Percentiles rank a stretch among this genome's conserved stretches.
Evolutionary conservation across 2,888 invertebrate genomes (phyloP).

Genomic region (Empis livida): DNA sequence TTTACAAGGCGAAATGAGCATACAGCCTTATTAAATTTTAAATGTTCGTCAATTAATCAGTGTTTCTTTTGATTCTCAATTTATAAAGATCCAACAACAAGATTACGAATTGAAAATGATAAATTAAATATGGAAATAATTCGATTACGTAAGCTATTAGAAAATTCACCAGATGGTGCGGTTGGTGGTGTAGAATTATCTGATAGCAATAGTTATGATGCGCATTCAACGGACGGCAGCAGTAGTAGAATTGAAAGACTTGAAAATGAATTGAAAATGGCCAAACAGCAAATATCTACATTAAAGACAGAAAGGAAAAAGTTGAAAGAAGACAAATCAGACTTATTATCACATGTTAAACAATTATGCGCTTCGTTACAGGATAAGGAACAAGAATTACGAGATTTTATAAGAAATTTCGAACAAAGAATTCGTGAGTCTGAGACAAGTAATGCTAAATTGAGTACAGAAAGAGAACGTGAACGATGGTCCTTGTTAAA

Average conservation of each 20-base stretch:
- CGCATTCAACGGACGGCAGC: constrained; percentile 30
- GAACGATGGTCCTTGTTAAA: constrained; percentile 80
- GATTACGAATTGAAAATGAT: constrained; percentile 56
- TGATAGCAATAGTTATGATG: constrained; percentile 31
- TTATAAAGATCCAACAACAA: constrained; percentile 23
- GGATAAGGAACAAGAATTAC: constrained; percentile 84
- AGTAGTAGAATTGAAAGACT: constrained; percentile 39
- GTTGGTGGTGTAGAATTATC: constrained; percentile 38
- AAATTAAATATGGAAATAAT: constrained; percentile 42
- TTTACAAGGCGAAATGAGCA: no score
- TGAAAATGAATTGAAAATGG: constrained; percentile 33
- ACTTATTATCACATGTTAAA: constrained; percentile 86
- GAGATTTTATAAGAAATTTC: constrained; percentile 89
- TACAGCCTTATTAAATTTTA: no score
- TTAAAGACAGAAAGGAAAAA: constrained; percentile 82
- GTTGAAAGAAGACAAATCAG: constrained; percentile 85
- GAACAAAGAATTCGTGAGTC: constrained; percentile 79
- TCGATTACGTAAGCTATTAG: constrained; percentile 33
- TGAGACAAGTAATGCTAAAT: constrained; percentile 48
- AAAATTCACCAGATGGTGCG: constrained; percentile 46
- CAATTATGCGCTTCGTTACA: constrained; percentile 87
- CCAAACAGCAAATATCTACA: constrained; percentile 40
- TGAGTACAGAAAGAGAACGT: constrained; percentile 60
- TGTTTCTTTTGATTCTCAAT: no score
- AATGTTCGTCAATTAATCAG: no score